Conservation (phyloP, 2,113 vertebrate genomes). For the Gila orcuttii region DNA sequence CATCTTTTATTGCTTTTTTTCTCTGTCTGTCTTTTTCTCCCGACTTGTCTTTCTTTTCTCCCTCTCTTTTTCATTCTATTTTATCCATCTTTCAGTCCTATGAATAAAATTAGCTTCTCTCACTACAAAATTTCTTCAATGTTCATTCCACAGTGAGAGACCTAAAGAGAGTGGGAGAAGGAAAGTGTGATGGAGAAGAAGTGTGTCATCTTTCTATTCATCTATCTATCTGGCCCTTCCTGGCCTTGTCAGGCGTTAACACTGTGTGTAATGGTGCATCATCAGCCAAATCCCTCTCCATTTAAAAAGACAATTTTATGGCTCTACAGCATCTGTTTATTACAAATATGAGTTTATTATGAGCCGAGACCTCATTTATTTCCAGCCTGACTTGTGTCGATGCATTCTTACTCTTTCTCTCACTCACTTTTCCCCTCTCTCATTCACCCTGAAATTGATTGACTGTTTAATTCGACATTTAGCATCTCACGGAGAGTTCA, state of each 20-base stretch:
- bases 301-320: constrained; percentile 49
- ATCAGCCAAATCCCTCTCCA: constrained; percentile 54
- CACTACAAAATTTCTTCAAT: constrained; percentile 2
- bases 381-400: constrained; percentile 36
- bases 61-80: constrained; percentile 11
- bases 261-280: constrained; percentile 39
- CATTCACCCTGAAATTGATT: constrained; percentile 40
- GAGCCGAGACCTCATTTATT: constrained; percentile 39
- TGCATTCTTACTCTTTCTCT: constrained; percentile 22
- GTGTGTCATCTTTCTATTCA: constrained; percentile 27
- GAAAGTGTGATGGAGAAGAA: constrained; percentile 40
- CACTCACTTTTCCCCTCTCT: constrained; percentile 6
- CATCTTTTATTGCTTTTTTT: constrained; percentile 38
- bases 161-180: background rate
- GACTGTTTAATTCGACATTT: constrained; percentile 52
- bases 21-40: constrained; percentile 18
- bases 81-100: constrained; percentile 17
- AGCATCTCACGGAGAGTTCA: constrained; percentile 23
- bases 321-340: constrained; percentile 42
- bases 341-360: constrained; percentile 38
- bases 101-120: constrained; percentile 43
- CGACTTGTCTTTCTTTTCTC: background rate
- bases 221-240: constrained; percentile 38
- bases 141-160: constrained; percentile 3
- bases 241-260: constrained; percentile 31